phyloP scores from a whole-genome alignment of 2,113 vertebrate genomes.

The Pelecanus crispus region DNA sequence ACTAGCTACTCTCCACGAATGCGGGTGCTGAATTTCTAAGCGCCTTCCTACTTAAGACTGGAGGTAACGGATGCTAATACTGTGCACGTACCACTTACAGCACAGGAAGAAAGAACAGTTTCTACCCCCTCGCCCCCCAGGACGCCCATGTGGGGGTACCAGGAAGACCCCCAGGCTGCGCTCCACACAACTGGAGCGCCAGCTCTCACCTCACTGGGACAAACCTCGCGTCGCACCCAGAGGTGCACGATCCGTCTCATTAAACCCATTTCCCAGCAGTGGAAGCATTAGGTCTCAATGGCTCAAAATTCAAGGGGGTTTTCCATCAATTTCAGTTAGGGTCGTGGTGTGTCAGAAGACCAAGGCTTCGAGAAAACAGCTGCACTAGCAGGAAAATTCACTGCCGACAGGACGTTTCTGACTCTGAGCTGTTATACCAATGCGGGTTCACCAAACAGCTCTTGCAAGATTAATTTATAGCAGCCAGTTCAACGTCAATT shows the following conservation, averaged over 20 bases:
- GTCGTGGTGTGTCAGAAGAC: rapidly evolving
- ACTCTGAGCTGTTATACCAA: not conserved
- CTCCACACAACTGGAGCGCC: too few species aligned
- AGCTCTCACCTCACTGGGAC: not conserved
- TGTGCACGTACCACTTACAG: not conserved
- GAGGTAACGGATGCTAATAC: not conserved
- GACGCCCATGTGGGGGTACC: rapidly evolving
- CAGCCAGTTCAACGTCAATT: rapidly evolving
- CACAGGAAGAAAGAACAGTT: not conserved
- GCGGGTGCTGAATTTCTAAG: not conserved
- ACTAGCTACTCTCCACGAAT: not conserved
- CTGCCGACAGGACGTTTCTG: not conserved
- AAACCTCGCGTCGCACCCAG: rapidly evolving
- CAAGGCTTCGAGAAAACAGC: rapidly evolving
- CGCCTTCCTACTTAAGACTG: not conserved
- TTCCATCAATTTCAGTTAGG: not conserved
- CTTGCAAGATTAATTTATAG: rapidly evolving
- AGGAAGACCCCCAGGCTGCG: not conserved
- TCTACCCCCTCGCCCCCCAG: not conserved
- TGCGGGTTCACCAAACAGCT: not conserved
- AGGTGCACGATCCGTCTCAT: not conserved
- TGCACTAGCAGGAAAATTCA: not conserved
- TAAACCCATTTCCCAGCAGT: not conserved
- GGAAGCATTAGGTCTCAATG: not conserved
- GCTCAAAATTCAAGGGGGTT: not conserved